A percentile compares a stretch with the other conserved stretches of the same genome.
These are phyloP conservation scores for Ptychoptera albimana DNA, from an alignment of 2,888 invertebrate genomes.

Conservation along the genomic window DNA sequence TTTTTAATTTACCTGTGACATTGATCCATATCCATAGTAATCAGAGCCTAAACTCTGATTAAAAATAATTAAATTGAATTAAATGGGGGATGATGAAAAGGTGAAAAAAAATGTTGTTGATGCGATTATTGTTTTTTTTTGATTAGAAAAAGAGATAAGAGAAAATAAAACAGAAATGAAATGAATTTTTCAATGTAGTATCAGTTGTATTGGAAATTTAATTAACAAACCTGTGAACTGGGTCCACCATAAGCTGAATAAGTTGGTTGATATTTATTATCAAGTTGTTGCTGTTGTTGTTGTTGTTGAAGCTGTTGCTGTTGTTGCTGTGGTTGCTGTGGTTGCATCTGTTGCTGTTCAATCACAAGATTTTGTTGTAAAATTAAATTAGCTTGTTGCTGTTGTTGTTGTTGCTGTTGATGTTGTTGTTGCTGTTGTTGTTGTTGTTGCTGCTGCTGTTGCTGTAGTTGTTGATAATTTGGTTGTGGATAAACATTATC, in stretches of 20 bases:
- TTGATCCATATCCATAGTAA: slow-evolving; percentile 44
- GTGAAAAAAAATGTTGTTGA: no score
- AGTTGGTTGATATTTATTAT: slow-evolving; percentile 3
- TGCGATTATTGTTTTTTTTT: slow-evolving; percentile 6
- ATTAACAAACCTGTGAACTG: slow-evolving; percentile 30
- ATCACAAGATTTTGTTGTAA: no score
- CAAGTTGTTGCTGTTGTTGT: slow-evolving; percentile 8
- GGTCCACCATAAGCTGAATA: slow-evolving; percentile 23
- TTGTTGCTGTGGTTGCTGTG: not conserved
- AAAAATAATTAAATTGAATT: no score
- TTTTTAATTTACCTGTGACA: slow-evolving; percentile 47
- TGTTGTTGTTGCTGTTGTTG: slow-evolving; percentile 6
- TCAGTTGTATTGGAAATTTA: no score
- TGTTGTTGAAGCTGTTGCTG: not conserved
- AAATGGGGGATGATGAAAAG: no score
- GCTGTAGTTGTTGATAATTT: slow-evolving; percentile 3
- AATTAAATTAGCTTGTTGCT: not conserved
- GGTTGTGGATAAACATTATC: slow-evolving; percentile 38
- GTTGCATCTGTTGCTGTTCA: not conserved
- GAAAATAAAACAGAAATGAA: not conserved
- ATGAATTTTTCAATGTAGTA: no score
- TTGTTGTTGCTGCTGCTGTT: slow-evolving; percentile 2
- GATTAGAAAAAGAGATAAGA: slow-evolving; percentile 8
- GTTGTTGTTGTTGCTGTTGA: not conserved
- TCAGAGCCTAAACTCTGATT: slow-evolving; percentile 20